phyloP scores from a whole-genome alignment of 1,140 invertebrate species.

The Sitophilus oryzae region DNA sequence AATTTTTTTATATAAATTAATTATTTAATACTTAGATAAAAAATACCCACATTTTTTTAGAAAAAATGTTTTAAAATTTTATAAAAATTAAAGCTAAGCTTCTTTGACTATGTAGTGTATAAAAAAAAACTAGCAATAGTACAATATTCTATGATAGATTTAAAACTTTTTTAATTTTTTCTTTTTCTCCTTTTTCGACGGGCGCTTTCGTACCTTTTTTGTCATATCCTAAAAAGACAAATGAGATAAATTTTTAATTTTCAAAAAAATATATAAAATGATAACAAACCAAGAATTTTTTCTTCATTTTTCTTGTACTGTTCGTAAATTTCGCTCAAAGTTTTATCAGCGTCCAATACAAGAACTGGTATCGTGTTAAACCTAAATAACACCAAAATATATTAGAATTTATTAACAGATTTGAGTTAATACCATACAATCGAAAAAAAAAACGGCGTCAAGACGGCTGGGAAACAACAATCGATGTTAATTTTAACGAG shows the following conservation, averaged over 20 bases:
- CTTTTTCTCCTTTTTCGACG: slow-evolving; percentile 17
- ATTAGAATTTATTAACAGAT: background rate
- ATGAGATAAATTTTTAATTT: background rate
- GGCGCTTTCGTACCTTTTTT: slow-evolving; percentile 20
- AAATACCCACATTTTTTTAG: no score
- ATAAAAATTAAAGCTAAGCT: no score
- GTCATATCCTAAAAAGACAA: slow-evolving; percentile 21
- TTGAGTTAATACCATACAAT: background rate
- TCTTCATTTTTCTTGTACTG: slow-evolving; percentile 56
- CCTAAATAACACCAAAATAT: slow-evolving; percentile 6
- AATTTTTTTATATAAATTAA: no score
- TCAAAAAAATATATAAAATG: background rate
- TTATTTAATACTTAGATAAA: no score
- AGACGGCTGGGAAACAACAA: no score
- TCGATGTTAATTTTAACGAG: no score
- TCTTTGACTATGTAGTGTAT: no score
- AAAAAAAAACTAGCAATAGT: no score
- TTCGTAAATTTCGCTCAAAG: slow-evolving; percentile 54
- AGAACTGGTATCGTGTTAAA: slow-evolving; percentile 47
- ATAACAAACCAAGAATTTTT: slow-evolving; percentile 40
- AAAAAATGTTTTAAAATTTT: no score
- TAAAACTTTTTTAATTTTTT: slow-evolving; percentile 23
- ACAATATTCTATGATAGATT: no score
- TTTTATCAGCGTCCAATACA: slow-evolving; percentile 57
- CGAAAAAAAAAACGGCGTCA: no score